A percentile compares a stretch with the other conserved stretches of the same genome.
Evolutionary conservation across 1,140 invertebrate species (phyloP).

Genomic region (Papilio dardanus): DNA sequence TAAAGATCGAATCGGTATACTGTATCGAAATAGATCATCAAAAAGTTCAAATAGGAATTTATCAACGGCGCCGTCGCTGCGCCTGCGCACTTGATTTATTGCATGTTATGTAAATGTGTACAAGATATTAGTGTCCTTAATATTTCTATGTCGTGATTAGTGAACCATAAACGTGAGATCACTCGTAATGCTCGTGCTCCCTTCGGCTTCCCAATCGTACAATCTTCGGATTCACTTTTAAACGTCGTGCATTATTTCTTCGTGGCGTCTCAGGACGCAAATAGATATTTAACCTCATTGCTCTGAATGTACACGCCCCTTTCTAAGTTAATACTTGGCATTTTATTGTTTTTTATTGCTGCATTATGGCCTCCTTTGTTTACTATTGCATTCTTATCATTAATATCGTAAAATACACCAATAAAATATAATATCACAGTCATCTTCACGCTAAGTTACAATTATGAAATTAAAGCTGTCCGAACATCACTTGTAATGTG

Average conservation of each 20-base stretch:
- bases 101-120: slow-evolving; percentile 78
- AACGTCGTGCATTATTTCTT: slow-evolving; percentile 45
- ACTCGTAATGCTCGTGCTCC: slow-evolving; percentile 60
- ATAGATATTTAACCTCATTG: slow-evolving; percentile 45
- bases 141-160: slow-evolving; percentile 76
- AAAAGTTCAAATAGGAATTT: slow-evolving; percentile 72
- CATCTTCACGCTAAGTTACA: neutral
- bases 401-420: neutral
- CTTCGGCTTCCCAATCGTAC: slow-evolving; percentile 52
- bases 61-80: slow-evolving; percentile 70
- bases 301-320: slow-evolving; percentile 37
- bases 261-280: slow-evolving; percentile 32
- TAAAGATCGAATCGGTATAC: slow-evolving; percentile 49
- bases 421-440: neutral
- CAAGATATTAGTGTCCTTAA: slow-evolving; percentile 79
- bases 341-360: neutral
- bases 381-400: neutral
- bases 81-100: slow-evolving; percentile 74
- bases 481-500: no score
- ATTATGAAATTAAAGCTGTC: no score
- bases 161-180: slow-evolving; percentile 62
- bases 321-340: neutral
- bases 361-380: neutral
- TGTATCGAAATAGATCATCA: slow-evolving; percentile 66
- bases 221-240: slow-evolving; percentile 63